A percentile compares a stretch with the other conserved stretches of the same genome.
These are phyloP conservation scores for Daphoenositta chrysoptera DNA, from an alignment of 2,113 vertebrate species.

Conservation along the genomic window DNA sequence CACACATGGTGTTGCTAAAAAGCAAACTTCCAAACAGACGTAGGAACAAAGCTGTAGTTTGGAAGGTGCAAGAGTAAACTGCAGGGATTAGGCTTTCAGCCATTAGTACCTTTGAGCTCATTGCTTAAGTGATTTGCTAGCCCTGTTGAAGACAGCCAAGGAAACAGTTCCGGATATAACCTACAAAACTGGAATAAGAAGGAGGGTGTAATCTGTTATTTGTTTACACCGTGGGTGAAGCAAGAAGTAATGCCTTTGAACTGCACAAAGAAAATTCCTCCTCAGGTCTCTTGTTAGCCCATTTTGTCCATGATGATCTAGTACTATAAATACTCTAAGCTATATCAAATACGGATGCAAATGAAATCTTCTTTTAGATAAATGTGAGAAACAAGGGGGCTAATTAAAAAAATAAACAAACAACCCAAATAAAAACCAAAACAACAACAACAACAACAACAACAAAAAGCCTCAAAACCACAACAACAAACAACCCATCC, in stretches of 20 bases:
- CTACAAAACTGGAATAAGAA: background rate
- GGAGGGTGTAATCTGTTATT: background rate
- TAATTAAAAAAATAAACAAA: background rate
- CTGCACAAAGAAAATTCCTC: background rate
- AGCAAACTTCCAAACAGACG: accelerated
- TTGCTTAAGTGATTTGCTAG: background rate
- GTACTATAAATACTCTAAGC: background rate
- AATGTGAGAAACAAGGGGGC: background rate
- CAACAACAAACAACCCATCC: background rate
- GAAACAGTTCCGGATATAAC: background rate
- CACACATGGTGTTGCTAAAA: background rate
- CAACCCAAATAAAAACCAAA: background rate
- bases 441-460: too few relatives aligned
- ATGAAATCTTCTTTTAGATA: background rate
- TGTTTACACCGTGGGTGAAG: background rate
- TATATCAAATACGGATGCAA: background rate
- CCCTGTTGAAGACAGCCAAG: background rate
- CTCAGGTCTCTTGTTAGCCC: background rate
- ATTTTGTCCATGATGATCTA: background rate
- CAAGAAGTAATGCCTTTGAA: background rate
- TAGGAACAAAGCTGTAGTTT: background rate
- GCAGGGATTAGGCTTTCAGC: background rate
- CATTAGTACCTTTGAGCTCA: background rate
- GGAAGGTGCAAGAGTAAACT: background rate
- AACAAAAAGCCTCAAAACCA: background rate